Conservation (phyloP, 2,888 invertebrate genomes). For the Hedychridium roseum region DNA sequence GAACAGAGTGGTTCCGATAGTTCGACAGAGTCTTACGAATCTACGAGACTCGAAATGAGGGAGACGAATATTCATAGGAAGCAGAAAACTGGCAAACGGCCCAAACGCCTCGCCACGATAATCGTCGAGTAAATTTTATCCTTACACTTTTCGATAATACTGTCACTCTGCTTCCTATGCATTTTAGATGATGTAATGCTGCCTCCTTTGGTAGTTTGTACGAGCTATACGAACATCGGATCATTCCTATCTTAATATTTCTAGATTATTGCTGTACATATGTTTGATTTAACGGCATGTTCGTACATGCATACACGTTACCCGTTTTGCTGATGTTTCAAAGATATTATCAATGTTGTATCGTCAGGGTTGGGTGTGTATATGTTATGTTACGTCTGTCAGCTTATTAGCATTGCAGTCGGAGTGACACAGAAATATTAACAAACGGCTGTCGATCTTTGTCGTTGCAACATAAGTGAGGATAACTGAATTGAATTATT, state of each 20-base stretch:
- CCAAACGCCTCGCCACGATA: conserved; percentile 46
- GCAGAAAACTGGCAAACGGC: conserved; percentile 51
- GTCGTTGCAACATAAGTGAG: too few relatives aligned
- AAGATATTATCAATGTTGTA: too few relatives aligned
- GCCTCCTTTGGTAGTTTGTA: conserved; percentile 29
- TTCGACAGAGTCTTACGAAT: conserved; percentile 32
- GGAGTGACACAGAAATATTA: too few relatives aligned
- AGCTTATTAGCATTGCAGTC: too few relatives aligned
- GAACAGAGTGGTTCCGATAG: conserved; percentile 37
- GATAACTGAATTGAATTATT: background rate
- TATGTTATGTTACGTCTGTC: too few relatives aligned
- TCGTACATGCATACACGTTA: too few relatives aligned
- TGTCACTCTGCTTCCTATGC: conserved; percentile 36
- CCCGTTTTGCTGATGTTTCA: too few relatives aligned
- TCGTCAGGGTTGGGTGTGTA: too few relatives aligned
- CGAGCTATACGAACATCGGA: conserved; percentile 28
- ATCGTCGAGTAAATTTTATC: conserved; percentile 41
- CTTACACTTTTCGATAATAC: conserved; percentile 15
- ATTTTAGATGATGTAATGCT: conserved; percentile 33
- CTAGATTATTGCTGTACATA: conserved; percentile 30
- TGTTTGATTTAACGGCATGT: conserved; percentile 25
- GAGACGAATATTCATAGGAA: conserved; percentile 47
- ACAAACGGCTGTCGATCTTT: too few relatives aligned
- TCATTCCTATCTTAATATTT: conserved; percentile 46
- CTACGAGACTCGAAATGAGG: conserved; percentile 27